A percentile compares a stretch with the other conserved stretches of the same genome.
These are phyloP conservation scores for Ciconia stormi DNA, from an alignment of 2,113 vertebrate species.

Conservation along the genomic window DNA sequence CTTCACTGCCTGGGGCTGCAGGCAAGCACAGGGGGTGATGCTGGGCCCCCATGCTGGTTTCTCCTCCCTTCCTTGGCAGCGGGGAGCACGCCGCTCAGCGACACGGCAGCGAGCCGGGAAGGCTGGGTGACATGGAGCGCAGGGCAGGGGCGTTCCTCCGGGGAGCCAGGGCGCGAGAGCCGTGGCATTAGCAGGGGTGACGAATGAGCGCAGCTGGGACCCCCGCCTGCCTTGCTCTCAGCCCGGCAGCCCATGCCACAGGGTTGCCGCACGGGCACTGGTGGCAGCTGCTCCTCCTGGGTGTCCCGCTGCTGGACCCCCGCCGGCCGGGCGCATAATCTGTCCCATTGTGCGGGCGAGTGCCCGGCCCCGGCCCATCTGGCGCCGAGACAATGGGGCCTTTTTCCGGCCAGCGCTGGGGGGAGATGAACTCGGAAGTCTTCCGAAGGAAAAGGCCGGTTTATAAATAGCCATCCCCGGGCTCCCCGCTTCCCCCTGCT, in stretches of 20 bases:
- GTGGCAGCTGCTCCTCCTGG: background rate
- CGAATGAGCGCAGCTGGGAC: fast-evolving
- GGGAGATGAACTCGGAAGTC: slow-evolving; percentile 55
- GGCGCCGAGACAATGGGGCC: slow-evolving; percentile 63
- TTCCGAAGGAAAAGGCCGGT: background rate
- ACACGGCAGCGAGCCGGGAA: fast-evolving
- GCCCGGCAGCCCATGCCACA: fast-evolving
- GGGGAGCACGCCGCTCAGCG: fast-evolving
- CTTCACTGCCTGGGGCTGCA: background rate
- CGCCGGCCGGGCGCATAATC: background rate
- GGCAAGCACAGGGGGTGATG: background rate
- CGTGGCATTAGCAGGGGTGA: background rate
- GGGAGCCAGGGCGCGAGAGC: background rate
- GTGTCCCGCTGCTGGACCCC: background rate
- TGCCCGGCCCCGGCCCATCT: background rate
- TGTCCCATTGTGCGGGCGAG: slow-evolving; percentile 43
- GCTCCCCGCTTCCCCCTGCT: background rate
- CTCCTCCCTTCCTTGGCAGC: background rate
- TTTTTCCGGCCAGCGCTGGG: slow-evolving; percentile 38
- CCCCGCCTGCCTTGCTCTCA: background rate
- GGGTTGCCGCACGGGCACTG: background rate
- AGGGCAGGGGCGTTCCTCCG: fast-evolving
- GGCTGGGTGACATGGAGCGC: background rate
- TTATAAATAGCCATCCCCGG: slow-evolving; percentile 48
- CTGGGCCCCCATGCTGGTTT: background rate